Conservation (phyloP, 2,888 invertebrate species). For the Dyspetes luteomarginatus region DNA sequence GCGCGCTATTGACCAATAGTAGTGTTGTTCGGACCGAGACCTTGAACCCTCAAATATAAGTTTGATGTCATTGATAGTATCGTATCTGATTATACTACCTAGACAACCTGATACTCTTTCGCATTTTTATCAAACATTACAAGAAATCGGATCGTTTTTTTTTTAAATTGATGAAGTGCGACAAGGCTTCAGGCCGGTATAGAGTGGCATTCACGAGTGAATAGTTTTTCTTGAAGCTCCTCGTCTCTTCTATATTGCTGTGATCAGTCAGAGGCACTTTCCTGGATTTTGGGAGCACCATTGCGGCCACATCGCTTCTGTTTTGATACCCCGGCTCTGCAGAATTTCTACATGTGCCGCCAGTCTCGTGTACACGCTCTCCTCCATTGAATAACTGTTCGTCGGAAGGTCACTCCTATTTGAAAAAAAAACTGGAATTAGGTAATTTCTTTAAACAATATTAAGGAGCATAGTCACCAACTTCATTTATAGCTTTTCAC, state of each 20-base stretch:
- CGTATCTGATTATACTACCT: slow-evolving; percentile 52
- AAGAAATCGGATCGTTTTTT: slow-evolving; percentile 23
- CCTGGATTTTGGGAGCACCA: slow-evolving; percentile 92
- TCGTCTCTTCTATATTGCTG: slow-evolving; percentile 62
- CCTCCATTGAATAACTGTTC: slow-evolving; percentile 83
- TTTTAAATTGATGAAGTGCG: slow-evolving; percentile 5
- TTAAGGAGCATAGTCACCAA: too few relatives aligned
- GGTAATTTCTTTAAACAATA: too few relatives aligned
- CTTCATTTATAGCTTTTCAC: too few relatives aligned
- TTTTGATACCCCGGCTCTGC: slow-evolving; percentile 86
- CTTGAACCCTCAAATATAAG: slow-evolving; percentile 36
- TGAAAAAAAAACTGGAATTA: slow-evolving; percentile 12
- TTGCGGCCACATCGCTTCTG: slow-evolving; percentile 90
- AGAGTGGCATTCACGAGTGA: neutral
- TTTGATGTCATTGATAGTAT: slow-evolving; percentile 26
- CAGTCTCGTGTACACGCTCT: slow-evolving; percentile 88
- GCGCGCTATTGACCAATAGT: neutral
- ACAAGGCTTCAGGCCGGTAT: neutral
- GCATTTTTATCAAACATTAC: slow-evolving; percentile 44
- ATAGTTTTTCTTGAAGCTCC: slow-evolving; percentile 17
- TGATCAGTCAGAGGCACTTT: slow-evolving; percentile 86
- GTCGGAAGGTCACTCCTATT: slow-evolving; percentile 85
- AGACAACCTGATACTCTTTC: slow-evolving; percentile 33
- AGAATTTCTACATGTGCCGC: slow-evolving; percentile 88
- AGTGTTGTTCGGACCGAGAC: neutral